Percentiles rank a stretch among this genome's conserved stretches.
Evolutionary conservation across 2,113 vertebrate genomes (phyloP).

Genomic region (Budorcas taxicolor): DNA sequence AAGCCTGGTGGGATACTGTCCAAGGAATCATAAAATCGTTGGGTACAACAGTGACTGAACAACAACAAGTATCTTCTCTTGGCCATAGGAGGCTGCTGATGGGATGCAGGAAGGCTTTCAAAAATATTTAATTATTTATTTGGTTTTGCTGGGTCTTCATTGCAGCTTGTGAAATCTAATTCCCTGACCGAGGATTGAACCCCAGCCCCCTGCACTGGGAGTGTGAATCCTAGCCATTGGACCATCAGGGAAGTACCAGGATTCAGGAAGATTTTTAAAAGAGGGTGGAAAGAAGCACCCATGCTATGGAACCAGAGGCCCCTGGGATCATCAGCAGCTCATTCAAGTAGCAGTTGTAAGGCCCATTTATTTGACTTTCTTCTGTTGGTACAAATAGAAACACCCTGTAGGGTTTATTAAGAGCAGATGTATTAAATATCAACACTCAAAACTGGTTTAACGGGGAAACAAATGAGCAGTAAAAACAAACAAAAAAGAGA

Average conservation of each 20-base stretch:
- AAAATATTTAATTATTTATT: not conserved
- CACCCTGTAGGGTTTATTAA: not conserved
- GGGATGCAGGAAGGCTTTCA: not conserved
- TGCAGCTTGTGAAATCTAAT: not conserved
- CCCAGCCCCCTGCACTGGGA: not conserved
- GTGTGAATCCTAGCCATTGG: not conserved
- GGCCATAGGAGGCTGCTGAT: not conserved
- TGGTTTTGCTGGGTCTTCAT: not conserved
- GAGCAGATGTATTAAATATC: constrained; percentile 19
- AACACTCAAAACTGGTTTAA: constrained; percentile 41
- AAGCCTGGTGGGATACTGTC: not conserved
- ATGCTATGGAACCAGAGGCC: not conserved
- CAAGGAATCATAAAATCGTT: not conserved
- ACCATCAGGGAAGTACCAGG: not conserved
- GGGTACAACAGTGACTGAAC: not conserved
- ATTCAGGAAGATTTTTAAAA: not conserved
- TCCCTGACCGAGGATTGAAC: not conserved
- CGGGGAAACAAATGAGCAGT: constrained; percentile 19
- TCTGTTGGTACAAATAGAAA: constrained; percentile 41
- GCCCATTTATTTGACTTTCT: not conserved
- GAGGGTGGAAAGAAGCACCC: not conserved
- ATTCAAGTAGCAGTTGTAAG: not conserved
- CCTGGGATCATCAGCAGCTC: not conserved
- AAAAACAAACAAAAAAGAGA: not conserved
- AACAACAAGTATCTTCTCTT: not conserved